Percentiles rank a stretch among this genome's conserved stretches.
Conservation (phyloP, 2,113 vertebrate species). For the Spheniscus mendiculus region DNA sequence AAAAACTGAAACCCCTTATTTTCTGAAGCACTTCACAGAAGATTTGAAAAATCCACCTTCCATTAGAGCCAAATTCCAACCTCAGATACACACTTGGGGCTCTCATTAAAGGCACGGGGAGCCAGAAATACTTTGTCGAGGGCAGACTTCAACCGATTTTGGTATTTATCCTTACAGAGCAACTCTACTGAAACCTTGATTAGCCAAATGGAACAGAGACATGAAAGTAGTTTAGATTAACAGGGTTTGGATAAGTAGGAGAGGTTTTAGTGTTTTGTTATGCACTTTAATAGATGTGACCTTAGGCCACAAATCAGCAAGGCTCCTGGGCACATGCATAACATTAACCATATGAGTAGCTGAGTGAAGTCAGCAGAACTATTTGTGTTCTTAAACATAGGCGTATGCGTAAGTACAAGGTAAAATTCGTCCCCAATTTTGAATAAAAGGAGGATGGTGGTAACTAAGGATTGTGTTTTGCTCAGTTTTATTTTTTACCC, state of each 20-base stretch:
- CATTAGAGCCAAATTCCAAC: slow-evolving; percentile 59
- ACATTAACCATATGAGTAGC: slow-evolving; percentile 22
- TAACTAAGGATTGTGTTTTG: not conserved
- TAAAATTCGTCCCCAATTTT: not conserved
- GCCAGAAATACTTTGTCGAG: slow-evolving; percentile 41
- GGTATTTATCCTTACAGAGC: slow-evolving; percentile 44
- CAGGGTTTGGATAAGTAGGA: slow-evolving; percentile 52
- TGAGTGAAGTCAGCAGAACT: not conserved
- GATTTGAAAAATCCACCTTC: slow-evolving; percentile 46
- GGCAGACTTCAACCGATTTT: slow-evolving; percentile 29
- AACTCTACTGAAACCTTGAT: slow-evolving; percentile 40
- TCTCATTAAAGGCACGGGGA: slow-evolving; percentile 40
- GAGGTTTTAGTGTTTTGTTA: slow-evolving; percentile 48
- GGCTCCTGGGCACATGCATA: slow-evolving; percentile 18
- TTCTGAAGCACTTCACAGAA: slow-evolving; percentile 40
- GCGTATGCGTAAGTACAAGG: not conserved
- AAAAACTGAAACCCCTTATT: slow-evolving; percentile 55
- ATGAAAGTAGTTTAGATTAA: slow-evolving; percentile 66
- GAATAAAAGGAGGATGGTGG: not conserved
- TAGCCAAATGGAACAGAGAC: slow-evolving; percentile 63
- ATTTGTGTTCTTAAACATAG: not conserved
- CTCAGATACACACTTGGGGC: not conserved
- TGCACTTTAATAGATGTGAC: slow-evolving; percentile 55
- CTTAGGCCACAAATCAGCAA: slow-evolving; percentile 51
- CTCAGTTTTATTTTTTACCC: not conserved